A percentile compares a stretch with the other conserved stretches of the same genome.
Evolutionary conservation across 2,888 invertebrate genomes (phyloP).

Genomic region (Parelbella ahira): DNA sequence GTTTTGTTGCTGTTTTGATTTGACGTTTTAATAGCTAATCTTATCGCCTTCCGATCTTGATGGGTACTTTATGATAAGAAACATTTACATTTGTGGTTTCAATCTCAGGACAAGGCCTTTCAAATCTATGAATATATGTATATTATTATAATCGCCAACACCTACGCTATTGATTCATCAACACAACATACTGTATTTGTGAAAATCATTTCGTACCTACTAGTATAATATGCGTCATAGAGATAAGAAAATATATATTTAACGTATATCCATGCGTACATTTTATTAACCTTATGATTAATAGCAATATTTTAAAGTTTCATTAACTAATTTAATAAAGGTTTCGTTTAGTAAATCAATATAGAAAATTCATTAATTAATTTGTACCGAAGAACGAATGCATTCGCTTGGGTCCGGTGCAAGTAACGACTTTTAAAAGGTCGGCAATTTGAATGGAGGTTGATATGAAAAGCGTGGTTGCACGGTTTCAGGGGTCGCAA

Average conservation of each 20-base stretch:
- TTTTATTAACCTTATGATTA: no score
- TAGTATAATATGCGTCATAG: no score
- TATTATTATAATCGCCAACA: neutral
- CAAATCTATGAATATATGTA: conserved; percentile 7
- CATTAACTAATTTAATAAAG: no score
- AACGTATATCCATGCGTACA: no score
- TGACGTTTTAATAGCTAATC: conserved; percentile 14
- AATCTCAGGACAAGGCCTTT: conserved; percentile 9
- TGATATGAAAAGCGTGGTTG: conserved; percentile 34
- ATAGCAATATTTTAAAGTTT: no score
- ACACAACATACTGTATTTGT: no score
- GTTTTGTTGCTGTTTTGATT: conserved; percentile 13
- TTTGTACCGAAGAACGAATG: no score
- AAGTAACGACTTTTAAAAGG: conserved; percentile 10
- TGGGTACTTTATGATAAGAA: conserved; percentile 12
- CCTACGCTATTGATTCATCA: conserved; percentile 11
- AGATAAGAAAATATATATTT: no score
- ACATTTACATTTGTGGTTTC: conserved; percentile 11
- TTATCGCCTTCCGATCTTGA: conserved; percentile 17
- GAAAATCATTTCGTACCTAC: no score
- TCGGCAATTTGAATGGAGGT: conserved; percentile 34
- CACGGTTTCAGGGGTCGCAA: conserved; percentile 40
- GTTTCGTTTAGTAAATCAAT: no score
- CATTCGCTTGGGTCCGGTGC: conserved; percentile 4
- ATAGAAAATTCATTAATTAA: no score